These are phyloP conservation scores for Bursaphelenchus okinawaensis DNA, from an alignment of 2,888 invertebrate species.

Conservation along the genomic window DNA sequence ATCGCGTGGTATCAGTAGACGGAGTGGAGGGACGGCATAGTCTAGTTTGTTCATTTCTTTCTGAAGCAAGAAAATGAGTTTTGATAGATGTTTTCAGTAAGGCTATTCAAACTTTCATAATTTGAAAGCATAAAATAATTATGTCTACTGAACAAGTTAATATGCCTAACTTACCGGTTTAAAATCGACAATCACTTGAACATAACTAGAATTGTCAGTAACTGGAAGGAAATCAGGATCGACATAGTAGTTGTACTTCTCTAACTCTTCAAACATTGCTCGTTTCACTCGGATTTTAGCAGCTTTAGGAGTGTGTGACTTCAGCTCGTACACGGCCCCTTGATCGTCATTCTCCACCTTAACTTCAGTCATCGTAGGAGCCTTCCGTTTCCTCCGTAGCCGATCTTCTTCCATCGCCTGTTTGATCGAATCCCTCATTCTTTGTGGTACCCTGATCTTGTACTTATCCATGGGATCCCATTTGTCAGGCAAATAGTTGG, in stretches of 20 bases:
- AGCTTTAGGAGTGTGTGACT: not conserved
- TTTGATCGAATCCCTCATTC: not conserved
- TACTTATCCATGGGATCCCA: conserved; percentile 9
- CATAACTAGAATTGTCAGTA: conserved; percentile 15
- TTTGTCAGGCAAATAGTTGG: not conserved
- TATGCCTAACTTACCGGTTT: conserved; percentile 14
- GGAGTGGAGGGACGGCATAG: conserved; percentile 7
- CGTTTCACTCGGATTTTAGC: not conserved
- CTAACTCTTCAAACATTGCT: not conserved
- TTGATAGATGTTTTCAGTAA: too few relatives aligned
- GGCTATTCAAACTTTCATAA: too few relatives aligned
- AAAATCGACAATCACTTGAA: conserved; percentile 12
- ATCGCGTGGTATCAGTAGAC: conserved; percentile 18
- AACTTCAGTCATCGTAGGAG: not conserved
- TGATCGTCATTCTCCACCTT: not conserved
- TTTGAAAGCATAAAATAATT: too few relatives aligned
- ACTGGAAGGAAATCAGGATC: conserved; percentile 19
- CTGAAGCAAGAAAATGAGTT: not conserved
- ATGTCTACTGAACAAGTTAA: too few relatives aligned
- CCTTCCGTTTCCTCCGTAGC: conserved; percentile 1
- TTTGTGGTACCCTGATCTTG: conserved; percentile 2
- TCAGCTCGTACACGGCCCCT: not conserved
- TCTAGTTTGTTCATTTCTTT: conserved; percentile 17
- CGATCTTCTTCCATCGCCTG: not conserved
- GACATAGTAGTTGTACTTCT: not conserved